These are phyloP conservation scores for Allolobophora icterica DNA, from an alignment of 2,888 invertebrate genomes.

Conservation along the genomic window DNA sequence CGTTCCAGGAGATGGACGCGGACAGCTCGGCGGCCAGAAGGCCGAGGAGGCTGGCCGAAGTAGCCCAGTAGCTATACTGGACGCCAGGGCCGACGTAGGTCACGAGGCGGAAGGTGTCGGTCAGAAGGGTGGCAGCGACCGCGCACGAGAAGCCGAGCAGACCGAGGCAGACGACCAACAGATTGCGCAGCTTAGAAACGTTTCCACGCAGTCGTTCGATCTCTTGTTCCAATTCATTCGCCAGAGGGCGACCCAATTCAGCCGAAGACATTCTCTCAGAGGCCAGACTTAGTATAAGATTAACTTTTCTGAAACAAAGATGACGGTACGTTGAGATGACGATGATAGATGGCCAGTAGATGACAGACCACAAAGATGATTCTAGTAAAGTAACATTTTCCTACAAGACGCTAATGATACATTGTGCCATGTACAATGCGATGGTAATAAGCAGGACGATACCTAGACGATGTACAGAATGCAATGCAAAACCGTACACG, in stretches of 20 bases:
- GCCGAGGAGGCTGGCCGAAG: background rate
- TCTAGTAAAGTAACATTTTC: background rate
- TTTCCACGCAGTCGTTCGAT: background rate
- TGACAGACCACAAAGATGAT: background rate
- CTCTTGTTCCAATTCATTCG: background rate
- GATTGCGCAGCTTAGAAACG: background rate
- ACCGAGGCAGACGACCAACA: background rate
- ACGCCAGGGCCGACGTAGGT: background rate
- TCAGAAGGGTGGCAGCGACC: background rate
- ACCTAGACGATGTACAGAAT: no score
- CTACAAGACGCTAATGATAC: background rate
- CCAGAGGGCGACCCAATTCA: background rate
- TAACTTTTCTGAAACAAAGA: background rate
- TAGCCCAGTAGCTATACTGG: background rate
- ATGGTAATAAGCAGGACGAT: background rate
- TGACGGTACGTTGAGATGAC: background rate
- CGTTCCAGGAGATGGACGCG: background rate
- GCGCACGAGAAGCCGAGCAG: slow-evolving; percentile 8
- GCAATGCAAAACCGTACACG: no score
- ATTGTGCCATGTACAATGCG: background rate
- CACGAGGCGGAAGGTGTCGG: slow-evolving; percentile 1
- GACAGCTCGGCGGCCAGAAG: background rate
- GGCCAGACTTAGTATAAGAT: background rate
- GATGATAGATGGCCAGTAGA: no score
- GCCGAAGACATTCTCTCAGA: background rate